A percentile compares a stretch with the other conserved stretches of the same genome.
Evolutionary conservation across 53 echinoderm and acorn worm genomes (phyloP).

Genomic region (Echinometra lucunter): DNA sequence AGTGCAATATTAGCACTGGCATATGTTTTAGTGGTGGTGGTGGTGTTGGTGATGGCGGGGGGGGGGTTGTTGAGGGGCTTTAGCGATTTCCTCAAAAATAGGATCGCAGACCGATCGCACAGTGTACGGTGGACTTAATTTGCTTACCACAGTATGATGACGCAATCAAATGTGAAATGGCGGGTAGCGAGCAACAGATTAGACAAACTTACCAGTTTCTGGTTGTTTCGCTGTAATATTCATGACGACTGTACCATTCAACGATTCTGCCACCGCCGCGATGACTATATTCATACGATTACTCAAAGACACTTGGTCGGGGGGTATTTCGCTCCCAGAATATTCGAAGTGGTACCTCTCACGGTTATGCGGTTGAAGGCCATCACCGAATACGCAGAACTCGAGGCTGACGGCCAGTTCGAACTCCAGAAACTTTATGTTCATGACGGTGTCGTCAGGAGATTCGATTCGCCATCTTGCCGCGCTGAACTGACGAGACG

Average conservation of each 20-base stretch:
- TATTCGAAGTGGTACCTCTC: constrained; percentile 33
- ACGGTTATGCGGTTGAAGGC: constrained; percentile 48
- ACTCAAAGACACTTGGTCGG: background rate
- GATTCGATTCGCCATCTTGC: constrained; percentile 48
- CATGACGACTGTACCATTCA: constrained; percentile 38
- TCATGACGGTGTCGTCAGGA: background rate
- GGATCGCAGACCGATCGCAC: too few relatives aligned
- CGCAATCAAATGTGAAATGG: too few relatives aligned
- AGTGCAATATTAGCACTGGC: too few relatives aligned
- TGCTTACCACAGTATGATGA: background rate
- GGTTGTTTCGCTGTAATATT: background rate
- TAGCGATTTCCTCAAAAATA: too few relatives aligned
- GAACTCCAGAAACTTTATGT: constrained; percentile 5
- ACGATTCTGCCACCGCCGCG: constrained; percentile 5
- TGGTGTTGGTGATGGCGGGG: too few relatives aligned
- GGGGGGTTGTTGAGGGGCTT: too few relatives aligned
- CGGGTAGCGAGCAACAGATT: too few relatives aligned
- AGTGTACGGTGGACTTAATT: too few relatives aligned
- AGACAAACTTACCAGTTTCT: background rate
- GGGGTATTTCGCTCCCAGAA: background rate
- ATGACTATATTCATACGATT: constrained; percentile 32
- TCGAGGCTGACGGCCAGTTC: constrained; percentile 23
- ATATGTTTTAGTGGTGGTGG: background rate
- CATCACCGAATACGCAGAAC: constrained; percentile 10
- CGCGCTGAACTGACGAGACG: constrained; percentile 54